Percentiles rank a stretch among this genome's conserved stretches.
Evolutionary conservation across 2,797 vertebrate species (phyloP).

Genomic region (Oreochromis mossambicus): DNA sequence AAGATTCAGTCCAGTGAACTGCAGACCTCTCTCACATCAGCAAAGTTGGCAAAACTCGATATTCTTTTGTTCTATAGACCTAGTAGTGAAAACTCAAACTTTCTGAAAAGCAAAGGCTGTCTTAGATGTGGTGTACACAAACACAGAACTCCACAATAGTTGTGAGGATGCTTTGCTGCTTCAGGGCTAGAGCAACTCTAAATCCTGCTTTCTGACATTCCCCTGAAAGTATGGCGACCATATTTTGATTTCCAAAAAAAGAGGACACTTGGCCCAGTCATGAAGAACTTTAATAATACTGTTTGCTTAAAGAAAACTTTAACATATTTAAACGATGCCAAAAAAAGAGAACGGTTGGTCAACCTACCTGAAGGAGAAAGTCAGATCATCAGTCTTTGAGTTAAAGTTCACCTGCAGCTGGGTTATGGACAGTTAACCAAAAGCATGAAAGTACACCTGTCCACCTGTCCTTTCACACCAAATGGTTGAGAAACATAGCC

Average conservation of each 20-base stretch:
- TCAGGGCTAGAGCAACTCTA: background rate
- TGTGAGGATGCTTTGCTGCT: background rate
- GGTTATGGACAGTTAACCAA: background rate
- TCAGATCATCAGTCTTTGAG: background rate
- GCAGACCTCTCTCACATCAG: background rate
- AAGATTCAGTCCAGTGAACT: background rate
- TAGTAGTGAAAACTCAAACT: background rate
- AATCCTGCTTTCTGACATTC: background rate
- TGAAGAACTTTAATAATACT: background rate
- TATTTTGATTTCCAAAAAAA: background rate
- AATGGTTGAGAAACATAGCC: background rate
- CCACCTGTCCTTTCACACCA: fast-evolving
- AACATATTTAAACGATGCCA: background rate
- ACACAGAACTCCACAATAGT: background rate
- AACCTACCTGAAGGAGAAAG: background rate
- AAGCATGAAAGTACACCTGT: background rate
- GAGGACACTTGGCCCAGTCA: background rate
- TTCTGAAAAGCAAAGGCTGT: background rate
- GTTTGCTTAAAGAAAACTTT: background rate
- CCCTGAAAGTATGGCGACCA: background rate
- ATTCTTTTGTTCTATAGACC: background rate
- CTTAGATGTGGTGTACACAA: background rate
- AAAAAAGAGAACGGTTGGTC: background rate
- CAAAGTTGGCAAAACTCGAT: background rate
- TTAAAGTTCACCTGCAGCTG: background rate